Conservation (phyloP, 1,140 invertebrate species). For the Campoletis sonorensis region DNA sequence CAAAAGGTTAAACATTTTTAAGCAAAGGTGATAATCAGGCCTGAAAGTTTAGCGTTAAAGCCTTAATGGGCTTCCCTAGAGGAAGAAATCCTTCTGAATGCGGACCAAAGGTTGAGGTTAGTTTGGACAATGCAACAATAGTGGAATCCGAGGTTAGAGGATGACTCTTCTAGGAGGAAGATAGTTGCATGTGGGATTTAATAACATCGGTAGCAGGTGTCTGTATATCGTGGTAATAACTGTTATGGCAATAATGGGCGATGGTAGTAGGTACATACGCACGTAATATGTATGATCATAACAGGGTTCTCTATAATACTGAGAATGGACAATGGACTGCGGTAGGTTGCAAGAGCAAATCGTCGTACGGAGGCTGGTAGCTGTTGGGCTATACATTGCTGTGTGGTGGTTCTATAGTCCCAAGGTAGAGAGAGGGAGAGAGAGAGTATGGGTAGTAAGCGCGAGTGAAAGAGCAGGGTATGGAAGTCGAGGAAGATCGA, state of each 20-base stretch:
- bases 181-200: conserved; percentile 29
- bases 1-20: no score
- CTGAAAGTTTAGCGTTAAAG: no score
- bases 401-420: background rate
- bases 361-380: background rate
- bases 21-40: no score
- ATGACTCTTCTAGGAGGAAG: no score
- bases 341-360: conserved; percentile 28
- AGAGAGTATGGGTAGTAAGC: background rate
- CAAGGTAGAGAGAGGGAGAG: no score
- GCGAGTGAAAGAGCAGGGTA: background rate
- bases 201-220: conserved; percentile 49
- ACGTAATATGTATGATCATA: conserved; percentile 12
- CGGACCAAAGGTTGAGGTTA: no score
- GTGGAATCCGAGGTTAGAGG: no score
- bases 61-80: no score
- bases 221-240: conserved; percentile 46
- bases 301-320: background rate
- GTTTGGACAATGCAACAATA: no score
- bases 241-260: conserved; percentile 44
- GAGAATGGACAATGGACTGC: conserved; percentile 34
- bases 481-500: conserved; percentile 20
- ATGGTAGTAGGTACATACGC: background rate
- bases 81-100: no score
- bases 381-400: background rate